A percentile compares a stretch with the other conserved stretches of the same genome.
phyloP scores from a whole-genome alignment of 2,113 vertebrate genomes.

The Centropus bengalensis region DNA sequence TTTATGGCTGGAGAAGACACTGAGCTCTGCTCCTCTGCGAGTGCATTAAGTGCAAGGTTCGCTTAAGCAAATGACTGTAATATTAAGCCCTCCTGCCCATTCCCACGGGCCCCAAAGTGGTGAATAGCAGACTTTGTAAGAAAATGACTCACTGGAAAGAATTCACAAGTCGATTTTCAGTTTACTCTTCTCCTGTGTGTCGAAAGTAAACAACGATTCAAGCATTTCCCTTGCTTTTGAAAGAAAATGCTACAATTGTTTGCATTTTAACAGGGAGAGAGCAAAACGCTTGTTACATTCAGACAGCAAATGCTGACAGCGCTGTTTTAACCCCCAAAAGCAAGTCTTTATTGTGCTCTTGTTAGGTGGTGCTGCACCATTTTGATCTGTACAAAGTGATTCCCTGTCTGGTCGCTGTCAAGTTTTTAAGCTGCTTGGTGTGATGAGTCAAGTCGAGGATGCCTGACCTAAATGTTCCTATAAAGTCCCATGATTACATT shows the following conservation, averaged over 20 bases:
- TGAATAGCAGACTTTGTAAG: slow-evolving; percentile 32
- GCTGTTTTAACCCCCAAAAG: not conserved
- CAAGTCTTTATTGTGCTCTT: not conserved
- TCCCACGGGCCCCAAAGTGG: not conserved
- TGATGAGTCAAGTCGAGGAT: slow-evolving; percentile 53
- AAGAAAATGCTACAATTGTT: not conserved
- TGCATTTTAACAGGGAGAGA: slow-evolving; percentile 28
- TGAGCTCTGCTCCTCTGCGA: not conserved
- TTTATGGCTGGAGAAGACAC: not conserved
- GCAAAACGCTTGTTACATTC: slow-evolving; percentile 27
- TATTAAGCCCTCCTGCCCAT: not conserved
- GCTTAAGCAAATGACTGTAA: not conserved
- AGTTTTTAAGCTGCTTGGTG: slow-evolving; percentile 2
- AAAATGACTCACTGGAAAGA: slow-evolving; percentile 65
- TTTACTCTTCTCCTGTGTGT: slow-evolving; percentile 28
- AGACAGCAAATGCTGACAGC: slow-evolving; percentile 16
- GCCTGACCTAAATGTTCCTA: slow-evolving; percentile 67
- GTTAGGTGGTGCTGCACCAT: not conserved
- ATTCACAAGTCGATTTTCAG: slow-evolving; percentile 21
- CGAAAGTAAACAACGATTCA: slow-evolving; percentile 48
- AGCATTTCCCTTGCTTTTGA: slow-evolving; percentile 33
- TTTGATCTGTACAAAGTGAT: slow-evolving; percentile 41
- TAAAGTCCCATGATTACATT: slow-evolving; percentile 61
- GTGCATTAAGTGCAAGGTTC: not conserved
- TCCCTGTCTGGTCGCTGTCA: not conserved